Base-by-base conservation (phyloP, 2,888 invertebrate genomes). In the Drosophila tanythrix region DNA sequence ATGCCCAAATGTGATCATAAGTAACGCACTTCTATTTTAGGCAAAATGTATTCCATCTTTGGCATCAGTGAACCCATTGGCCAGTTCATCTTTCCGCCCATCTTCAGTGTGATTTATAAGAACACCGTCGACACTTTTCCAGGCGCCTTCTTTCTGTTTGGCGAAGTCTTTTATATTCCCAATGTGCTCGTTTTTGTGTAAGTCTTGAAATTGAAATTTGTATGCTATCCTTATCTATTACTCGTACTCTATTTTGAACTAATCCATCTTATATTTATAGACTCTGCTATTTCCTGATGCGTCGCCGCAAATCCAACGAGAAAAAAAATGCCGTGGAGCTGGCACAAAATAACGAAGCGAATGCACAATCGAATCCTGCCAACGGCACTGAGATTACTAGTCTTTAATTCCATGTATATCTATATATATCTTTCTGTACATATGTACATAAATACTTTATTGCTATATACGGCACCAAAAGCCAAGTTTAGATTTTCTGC, bases 101-200 rank as follows among this genome's bases (percentile, higher is more conserved):
- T 93, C n/a, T 93, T 90, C 60, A 92, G 92, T 72, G 78, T 81
- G 13, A 88, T 93, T 13, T 93, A 93, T 65, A 76, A 86, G 15
- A 77, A 74, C 18, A 91, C 92, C 0, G 83, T 93, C 3, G 91
- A 92, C n/a, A 68, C 79, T 8, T 93, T 93, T 70, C 92, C 93
- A 1, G 93, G 93, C 2, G 93, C 93, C 5, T 92, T 93, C 61
- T 93, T 91, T 65, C 61, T 93, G 7, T 92, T 93, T 68, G 90
- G 92, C 27, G 93, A 93, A 82, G 77, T 93, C 3, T 93, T 93
- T 63, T 92, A 92, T 33, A 65, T 93, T 6, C 92, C 92, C 18
- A 93, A 92, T 71, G 88, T 92, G 15, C 62, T 93, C n/a, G 90
- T 93, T n/a, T 93, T 93, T 75, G 80, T 91, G 93, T 93, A 77